Evolutionary conservation across 2,797 vertebrate genomes (phyloP).

Genomic region (Distichodus sexfasciatus): DNA sequence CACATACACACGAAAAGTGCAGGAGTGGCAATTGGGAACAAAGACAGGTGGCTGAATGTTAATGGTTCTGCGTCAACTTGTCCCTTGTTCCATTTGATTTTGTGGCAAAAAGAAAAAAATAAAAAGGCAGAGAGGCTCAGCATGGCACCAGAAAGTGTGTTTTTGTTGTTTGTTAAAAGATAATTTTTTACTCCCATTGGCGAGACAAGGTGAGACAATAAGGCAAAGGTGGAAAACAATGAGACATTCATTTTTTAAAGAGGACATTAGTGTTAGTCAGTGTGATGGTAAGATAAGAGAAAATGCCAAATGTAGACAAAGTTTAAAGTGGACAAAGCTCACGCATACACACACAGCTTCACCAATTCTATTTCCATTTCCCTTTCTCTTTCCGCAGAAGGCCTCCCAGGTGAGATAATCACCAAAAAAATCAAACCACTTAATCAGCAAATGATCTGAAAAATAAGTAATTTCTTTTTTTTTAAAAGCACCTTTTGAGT

Average conservation of each 20-base stretch:
- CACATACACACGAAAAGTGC: conserved; percentile 60
- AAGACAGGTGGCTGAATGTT: conserved; percentile 39
- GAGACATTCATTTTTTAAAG: conserved; percentile 17
- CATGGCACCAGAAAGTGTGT: conserved; percentile 4
- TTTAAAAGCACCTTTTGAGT: no score
- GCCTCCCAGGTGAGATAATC: conserved; percentile 31
- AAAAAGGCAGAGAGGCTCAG: background rate
- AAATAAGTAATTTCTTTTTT: no score
- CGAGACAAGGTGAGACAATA: background rate
- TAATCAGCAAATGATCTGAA: no score
- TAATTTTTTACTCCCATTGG: background rate
- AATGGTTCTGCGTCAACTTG: conserved; percentile 14
- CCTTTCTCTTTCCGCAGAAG: conserved; percentile 17
- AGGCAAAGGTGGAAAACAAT: conserved; percentile 20
- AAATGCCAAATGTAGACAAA: no score
- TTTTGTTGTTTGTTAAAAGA: background rate
- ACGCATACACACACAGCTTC: background rate
- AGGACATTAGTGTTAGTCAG: no score
- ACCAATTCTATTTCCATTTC: background rate
- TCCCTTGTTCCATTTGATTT: conserved; percentile 1
- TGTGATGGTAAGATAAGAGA: no score
- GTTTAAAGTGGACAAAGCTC: no score
- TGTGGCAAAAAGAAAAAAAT: background rate
- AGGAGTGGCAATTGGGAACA: conserved; percentile 50
- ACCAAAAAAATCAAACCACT: conserved; percentile 15